Evolutionary conservation across 1,140 invertebrate genomes (phyloP).

Genomic region (Colletes latitarsis): DNA sequence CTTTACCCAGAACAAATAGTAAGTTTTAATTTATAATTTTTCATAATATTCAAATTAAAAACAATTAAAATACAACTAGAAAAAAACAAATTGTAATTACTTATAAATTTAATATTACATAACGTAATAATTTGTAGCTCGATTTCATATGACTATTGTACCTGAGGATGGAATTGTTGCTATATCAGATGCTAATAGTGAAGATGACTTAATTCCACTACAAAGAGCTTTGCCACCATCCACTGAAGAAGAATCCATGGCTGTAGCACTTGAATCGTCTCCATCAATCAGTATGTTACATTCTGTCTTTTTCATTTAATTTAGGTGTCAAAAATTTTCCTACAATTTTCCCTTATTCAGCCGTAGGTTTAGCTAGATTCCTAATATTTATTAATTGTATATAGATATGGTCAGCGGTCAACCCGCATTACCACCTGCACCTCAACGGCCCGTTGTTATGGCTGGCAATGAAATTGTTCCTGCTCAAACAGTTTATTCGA

Average conservation of each 20-base stretch:
- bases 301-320: conserved; percentile 34
- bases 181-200: conserved; percentile 70
- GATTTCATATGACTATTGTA: conserved; percentile 74
- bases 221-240: conserved; percentile 72
- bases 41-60: not conserved
- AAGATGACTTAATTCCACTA: conserved; percentile 67
- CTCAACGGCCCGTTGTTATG: conserved; percentile 79
- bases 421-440: conserved; percentile 78
- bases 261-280: conserved; percentile 70
- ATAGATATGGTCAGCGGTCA: conserved; percentile 58
- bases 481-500: conserved; percentile 67
- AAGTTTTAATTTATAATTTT: conserved; percentile 22
- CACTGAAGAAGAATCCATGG: conserved; percentile 66
- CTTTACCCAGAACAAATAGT: conserved; percentile 69
- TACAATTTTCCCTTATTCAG: too few species aligned
- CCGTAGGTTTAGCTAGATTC: too few species aligned
- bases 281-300: conserved; percentile 70
- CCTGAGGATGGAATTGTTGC: conserved; percentile 75
- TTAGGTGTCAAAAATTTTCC: not conserved
- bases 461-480: conserved; percentile 83
- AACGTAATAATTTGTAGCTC: conserved; percentile 62
- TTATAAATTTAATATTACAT: not conserved
- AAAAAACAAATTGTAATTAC: conserved; percentile 7
- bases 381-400: not conserved
- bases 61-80: not conserved